Base-by-base conservation (phyloP, 1,140 invertebrate species). In the Leptestheria dahalacensis region DNA sequence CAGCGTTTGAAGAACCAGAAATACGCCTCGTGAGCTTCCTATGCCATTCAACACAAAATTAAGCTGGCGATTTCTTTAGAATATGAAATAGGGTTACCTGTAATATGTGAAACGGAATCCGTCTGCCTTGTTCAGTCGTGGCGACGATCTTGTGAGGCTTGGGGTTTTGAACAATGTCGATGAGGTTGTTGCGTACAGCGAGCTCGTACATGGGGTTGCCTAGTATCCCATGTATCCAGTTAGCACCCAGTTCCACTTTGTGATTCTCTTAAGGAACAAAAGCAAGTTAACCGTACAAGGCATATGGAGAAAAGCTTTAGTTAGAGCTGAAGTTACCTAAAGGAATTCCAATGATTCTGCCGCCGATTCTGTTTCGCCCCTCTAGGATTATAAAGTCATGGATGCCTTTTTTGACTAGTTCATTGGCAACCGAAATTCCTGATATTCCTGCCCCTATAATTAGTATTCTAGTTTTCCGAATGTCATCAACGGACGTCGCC, bases 191-290 rank as follows among this genome's bases (percentile, higher is more conserved):
- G 15, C 83, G 79, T 71, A 88, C 84, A 0, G 88, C 88, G 59
- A 91, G 73, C 73, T 92, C 87, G 69, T 91, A 92, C 68, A 85
- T 82, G n/a, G 82, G 82, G 73, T 86, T 86, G 23, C 82, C 81
- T 20, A 86, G 74, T n/a, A 91, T 84, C 21, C 91, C 91, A 72
- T 94, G 91, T 63, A 95, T 92, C 86, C 88, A 94, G 69, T 93
- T 93, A 41, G 90, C 90, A 58, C 91, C 90, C 47, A 93, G 71
- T 75, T 94, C 91, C 28, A 92, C 76, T 69, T 76, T 76, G 57
- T 75, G 67, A 9, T 68, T 67, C 46, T 76, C 80, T 80, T 58
- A 57, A 66, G 52, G 51, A 23, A 6, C 49, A 46, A 60, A 50
- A 15, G 15, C 54, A 23, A 58, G 3, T 2, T 23, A 21, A 48